Conservation (phyloP, 2,888 invertebrate genomes). For the Chrysolina americana region DNA sequence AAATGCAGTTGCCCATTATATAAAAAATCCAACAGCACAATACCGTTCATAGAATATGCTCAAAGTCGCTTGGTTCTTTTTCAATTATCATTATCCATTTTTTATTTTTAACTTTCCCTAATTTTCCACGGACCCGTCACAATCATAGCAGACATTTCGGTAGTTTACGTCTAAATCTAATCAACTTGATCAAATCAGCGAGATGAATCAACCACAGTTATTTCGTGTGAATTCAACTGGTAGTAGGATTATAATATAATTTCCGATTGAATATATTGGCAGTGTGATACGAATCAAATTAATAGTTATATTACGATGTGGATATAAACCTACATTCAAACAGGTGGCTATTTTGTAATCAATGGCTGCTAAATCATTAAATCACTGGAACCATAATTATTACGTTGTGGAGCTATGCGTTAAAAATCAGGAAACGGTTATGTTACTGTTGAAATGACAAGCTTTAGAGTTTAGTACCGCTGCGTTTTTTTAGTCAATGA, state of each 20-base stretch:
- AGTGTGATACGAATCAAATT: background rate
- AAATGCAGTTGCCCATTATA: too few species aligned
- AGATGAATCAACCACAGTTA: too few species aligned
- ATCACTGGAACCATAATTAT: background rate
- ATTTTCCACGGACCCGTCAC: too few species aligned
- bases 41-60: too few species aligned
- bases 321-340: constrained; percentile 7
- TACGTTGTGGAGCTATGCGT: background rate
- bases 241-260: background rate
- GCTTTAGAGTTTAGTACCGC: background rate
- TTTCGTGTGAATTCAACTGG: background rate
- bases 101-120: too few species aligned
- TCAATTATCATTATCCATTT: too few species aligned
- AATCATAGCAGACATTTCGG: too few species aligned
- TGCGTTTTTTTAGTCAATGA: too few species aligned
- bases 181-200: too few species aligned
- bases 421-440: background rate
- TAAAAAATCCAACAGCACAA: too few species aligned
- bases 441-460: background rate
- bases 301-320: background rate
- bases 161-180: background rate
- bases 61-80: too few species aligned
- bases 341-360: constrained; percentile 10
- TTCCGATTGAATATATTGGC: background rate
- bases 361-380: background rate